A percentile compares a stretch with the other conserved stretches of the same genome.
Evolutionary conservation across 1,140 invertebrate species (phyloP).

Genomic region (Fragariocoptes setiger): DNA sequence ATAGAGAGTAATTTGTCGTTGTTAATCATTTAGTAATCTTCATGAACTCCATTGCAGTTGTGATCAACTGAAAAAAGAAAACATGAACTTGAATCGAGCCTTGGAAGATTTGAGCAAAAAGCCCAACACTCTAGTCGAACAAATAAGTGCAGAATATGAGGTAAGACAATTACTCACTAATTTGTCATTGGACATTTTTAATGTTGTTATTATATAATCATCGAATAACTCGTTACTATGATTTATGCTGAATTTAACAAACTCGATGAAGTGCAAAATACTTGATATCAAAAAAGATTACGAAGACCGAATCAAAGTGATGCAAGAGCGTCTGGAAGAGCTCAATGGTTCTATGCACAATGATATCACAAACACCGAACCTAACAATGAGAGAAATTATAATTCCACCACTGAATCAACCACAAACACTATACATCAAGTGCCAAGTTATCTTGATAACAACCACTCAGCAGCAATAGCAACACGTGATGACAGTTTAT

Average conservation of each 20-base stretch:
- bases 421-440: background rate
- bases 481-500: background rate
- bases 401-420: background rate
- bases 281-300: background rate
- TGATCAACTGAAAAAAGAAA: too few relatives aligned
- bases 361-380: background rate
- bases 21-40: too few relatives aligned
- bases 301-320: background rate
- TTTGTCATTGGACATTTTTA: background rate
- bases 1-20: too few relatives aligned
- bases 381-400: background rate
- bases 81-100: too few relatives aligned
- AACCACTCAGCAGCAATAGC: background rate
- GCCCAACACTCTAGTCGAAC: too few relatives aligned
- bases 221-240: background rate
- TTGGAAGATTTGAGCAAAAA: too few relatives aligned
- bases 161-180: too few relatives aligned
- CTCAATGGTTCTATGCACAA: background rate
- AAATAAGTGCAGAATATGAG: too few relatives aligned
- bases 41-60: too few relatives aligned
- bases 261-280: conserved; percentile 20
- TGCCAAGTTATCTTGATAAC: background rate
- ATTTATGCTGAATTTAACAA: background rate
- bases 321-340: background rate
- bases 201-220: background rate